phyloP scores from a whole-genome alignment of 2,113 vertebrate genomes.

The Clarias gariepinus region DNA sequence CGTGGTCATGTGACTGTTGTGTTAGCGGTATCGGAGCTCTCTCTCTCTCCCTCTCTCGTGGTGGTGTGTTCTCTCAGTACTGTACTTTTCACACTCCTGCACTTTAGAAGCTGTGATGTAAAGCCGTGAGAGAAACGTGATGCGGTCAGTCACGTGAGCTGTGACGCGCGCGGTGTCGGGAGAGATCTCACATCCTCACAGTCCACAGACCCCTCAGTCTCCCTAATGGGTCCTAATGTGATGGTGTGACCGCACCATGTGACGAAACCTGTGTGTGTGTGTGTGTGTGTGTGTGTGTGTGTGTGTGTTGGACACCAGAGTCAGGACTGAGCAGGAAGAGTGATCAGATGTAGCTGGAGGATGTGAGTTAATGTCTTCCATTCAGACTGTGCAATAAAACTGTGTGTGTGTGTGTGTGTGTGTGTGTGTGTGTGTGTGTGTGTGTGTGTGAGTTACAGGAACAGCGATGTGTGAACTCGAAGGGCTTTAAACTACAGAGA shows the following conservation, averaged over 20 bases:
- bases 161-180: background rate
- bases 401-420: background rate
- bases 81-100: constrained; percentile 57
- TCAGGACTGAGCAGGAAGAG: background rate
- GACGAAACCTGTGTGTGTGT: too few relatives aligned
- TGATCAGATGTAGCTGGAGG: background rate
- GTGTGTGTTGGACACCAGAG: background rate
- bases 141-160: constrained; percentile 50
- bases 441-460: background rate
- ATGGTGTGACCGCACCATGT: too few relatives aligned
- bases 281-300: too few relatives aligned
- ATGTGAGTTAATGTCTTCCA: background rate
- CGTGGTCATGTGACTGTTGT: constrained; percentile 4
- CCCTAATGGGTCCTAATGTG: too few relatives aligned
- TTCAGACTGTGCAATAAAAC: constrained; percentile 3
- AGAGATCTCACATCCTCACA: background rate
- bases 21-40: constrained; percentile 1
- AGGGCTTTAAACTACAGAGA: constrained; percentile 11
- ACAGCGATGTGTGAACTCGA: background rate
- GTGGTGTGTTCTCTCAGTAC: constrained; percentile 49
- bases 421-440: constrained; percentile 9
- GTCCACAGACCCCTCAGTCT: background rate
- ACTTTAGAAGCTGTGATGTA: constrained; percentile 59
- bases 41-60: background rate
- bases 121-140: constrained; percentile 30